Percentiles rank a stretch among this genome's conserved stretches.
These are phyloP conservation scores for Drosophila kurseongensis DNA, from an alignment of 1,140 invertebrate genomes.

Conservation along the genomic window DNA sequence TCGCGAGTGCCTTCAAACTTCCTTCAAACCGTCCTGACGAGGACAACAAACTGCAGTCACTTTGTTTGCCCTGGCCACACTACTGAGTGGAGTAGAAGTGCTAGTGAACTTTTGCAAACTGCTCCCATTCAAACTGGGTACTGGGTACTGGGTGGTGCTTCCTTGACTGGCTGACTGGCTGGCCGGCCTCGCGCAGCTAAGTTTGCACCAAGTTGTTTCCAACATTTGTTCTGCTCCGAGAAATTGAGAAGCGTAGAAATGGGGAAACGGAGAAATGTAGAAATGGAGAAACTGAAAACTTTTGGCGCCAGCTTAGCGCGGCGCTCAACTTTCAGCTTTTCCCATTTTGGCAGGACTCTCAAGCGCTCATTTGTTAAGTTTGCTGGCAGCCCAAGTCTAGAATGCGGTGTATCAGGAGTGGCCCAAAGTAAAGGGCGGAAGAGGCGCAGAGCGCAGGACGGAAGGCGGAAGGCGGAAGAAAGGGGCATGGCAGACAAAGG, in stretches of 20 bases:
- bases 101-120: conserved; percentile 35
- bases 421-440: background rate
- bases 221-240: conserved; percentile 20
- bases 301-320: conserved; percentile 64
- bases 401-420: conserved; percentile 1
- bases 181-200: conserved; percentile 15
- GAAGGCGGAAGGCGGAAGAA: conserved; percentile 2
- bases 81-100: conserved; percentile 11
- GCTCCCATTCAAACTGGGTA: conserved; percentile 22
- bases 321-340: conserved; percentile 37
- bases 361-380: conserved; percentile 69
- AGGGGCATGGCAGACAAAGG: conserved; percentile 24
- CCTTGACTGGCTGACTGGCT: conserved; percentile 5
- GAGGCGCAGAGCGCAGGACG: too few relatives aligned
- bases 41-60: conserved; percentile 60
- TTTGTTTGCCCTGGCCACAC: conserved; percentile 52
- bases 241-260: conserved; percentile 12
- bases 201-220: conserved; percentile 23
- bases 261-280: conserved; percentile 1
- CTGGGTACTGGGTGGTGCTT: conserved; percentile 1
- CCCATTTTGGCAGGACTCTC: conserved; percentile 45
- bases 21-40: conserved; percentile 9
- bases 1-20: conserved; percentile 30
- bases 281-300: conserved; percentile 26
- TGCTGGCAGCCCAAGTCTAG: conserved; percentile 30